These are phyloP conservation scores for Ectobius pallidus DNA, from an alignment of 2,888 invertebrate species.

Conservation along the genomic window DNA sequence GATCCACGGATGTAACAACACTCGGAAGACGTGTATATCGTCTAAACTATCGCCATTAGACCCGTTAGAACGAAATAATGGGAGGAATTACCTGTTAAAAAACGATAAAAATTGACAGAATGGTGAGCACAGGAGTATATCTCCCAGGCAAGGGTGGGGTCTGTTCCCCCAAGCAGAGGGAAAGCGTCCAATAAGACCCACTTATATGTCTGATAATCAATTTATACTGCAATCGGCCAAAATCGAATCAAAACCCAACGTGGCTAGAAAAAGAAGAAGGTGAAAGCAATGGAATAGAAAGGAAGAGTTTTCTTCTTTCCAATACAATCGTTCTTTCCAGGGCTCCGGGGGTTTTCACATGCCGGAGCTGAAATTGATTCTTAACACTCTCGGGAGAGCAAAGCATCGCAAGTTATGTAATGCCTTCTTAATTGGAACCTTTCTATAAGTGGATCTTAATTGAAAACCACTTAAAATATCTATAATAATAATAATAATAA, in stretches of 20 bases:
- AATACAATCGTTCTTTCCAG: constrained; percentile 16
- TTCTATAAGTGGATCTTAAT: no score
- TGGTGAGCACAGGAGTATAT: background rate
- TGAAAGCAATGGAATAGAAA: constrained; percentile 42
- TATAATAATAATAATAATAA: no score
- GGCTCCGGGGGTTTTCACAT: constrained; percentile 7
- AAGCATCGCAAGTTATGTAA: background rate
- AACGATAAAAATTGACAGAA: background rate
- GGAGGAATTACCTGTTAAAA: no score
- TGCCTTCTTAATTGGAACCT: constrained; percentile 16
- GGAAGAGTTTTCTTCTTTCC: constrained; percentile 29
- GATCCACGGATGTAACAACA: no score
- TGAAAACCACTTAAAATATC: no score
- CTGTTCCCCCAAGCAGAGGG: background rate
- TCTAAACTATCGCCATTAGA: no score
- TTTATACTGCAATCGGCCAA: constrained; percentile 35
- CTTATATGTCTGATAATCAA: constrained; percentile 34
- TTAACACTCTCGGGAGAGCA: constrained; percentile 15
- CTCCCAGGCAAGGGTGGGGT: background rate
- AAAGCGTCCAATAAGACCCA: constrained; percentile 28
- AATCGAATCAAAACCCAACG: constrained; percentile 35
- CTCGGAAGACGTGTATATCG: no score
- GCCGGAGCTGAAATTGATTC: constrained; percentile 20
- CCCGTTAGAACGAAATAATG: no score
- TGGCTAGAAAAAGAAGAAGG: constrained; percentile 40